Base-by-base conservation (phyloP, 2,888 invertebrate genomes). In the Pristionchus maxplancki region DNA sequence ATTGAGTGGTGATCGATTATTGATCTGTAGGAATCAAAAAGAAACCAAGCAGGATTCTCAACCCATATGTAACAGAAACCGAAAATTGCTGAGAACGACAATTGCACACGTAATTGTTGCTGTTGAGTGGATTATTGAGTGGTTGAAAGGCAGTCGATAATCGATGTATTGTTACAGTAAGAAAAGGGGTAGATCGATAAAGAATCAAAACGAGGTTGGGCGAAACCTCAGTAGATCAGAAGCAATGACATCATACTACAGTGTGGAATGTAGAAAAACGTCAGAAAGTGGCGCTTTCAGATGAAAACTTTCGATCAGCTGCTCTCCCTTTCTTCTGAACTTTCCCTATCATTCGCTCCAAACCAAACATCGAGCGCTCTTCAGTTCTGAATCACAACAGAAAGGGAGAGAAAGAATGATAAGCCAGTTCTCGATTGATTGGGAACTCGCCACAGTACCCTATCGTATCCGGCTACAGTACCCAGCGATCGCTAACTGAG, bases 381-480 rank as follows among this genome's bases (percentile, higher is more conserved):
- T 15, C 53, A 58, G 53, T 20, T 58, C 64, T 64, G 64, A 64
- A 15, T 64, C 64, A 64, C 64, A 64, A 64, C 64, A 31, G n/a
- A n/a, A n/a, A n/a, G 44, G 44, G 64, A 34, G 13, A 64, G 64
- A 28, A 34, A 64, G 64, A 64, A 58, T 58, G 64, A 64, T 64
- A 64, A 64, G 64, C 64, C 64, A 64, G 64, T 64, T 64, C 64
- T 31, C 64, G 31, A 31, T 64, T 64, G 64, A 31, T 28, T n/a
- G n/a, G n/a, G n/a, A 64, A 64, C 64, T 31, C 17, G 64, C 64
- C 31, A 64, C 64, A 64, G 64, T 64, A 34, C 28, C 31, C 64
- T 31, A 62, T n/a, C 62, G 62, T 64, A 31, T 4, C 64, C 15
- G 3, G 64, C n/a, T 24, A 58, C 58, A 58, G 58, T 58, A 58